These are phyloP conservation scores for Pseudomyrmex dendroicus DNA, from an alignment of 1,140 invertebrate species.

Conservation along the genomic window DNA sequence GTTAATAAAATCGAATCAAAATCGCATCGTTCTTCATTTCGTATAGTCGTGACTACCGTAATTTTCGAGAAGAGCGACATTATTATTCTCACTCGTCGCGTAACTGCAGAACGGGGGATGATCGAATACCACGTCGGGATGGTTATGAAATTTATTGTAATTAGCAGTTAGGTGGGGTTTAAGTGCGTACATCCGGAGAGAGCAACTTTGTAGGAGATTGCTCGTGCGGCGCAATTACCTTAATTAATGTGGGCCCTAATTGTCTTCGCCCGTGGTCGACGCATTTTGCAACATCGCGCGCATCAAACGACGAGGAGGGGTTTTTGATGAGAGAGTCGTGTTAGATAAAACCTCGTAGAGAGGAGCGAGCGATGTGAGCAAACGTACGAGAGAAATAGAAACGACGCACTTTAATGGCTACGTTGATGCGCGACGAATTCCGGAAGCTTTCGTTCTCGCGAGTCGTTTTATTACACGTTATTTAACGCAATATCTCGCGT, in stretches of 20 bases:
- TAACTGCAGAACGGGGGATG: not conserved
- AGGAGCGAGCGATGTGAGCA: not conserved
- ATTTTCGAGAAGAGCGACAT: not conserved
- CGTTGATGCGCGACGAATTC: not conserved
- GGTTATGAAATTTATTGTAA: constrained; percentile 70
- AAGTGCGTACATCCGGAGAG: constrained; percentile 81
- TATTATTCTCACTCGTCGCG: not conserved
- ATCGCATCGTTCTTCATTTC: too few relatives aligned
- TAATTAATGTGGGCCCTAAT: constrained; percentile 81
- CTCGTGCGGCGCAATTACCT: constrained; percentile 77
- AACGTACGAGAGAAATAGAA: not conserved
- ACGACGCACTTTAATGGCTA: constrained; percentile 5
- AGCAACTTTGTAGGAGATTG: constrained; percentile 74
- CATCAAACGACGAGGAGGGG: constrained; percentile 45
- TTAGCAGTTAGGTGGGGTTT: constrained; percentile 75
- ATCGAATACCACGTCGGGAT: constrained; percentile 37
- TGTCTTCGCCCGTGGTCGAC: constrained; percentile 58
- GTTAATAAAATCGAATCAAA: too few relatives aligned
- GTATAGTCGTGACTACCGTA: not conserved
- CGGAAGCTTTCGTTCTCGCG: not conserved
- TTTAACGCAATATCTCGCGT: too few relatives aligned
- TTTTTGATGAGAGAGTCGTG: not conserved
- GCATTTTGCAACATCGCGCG: constrained; percentile 42
- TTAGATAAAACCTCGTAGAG: constrained; percentile 34
- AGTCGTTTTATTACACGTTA: too few relatives aligned